Percentiles rank a stretch among this genome's conserved stretches.
phyloP scores from a whole-genome alignment of 2,113 vertebrate species.

The Phodopus roborovskii region DNA sequence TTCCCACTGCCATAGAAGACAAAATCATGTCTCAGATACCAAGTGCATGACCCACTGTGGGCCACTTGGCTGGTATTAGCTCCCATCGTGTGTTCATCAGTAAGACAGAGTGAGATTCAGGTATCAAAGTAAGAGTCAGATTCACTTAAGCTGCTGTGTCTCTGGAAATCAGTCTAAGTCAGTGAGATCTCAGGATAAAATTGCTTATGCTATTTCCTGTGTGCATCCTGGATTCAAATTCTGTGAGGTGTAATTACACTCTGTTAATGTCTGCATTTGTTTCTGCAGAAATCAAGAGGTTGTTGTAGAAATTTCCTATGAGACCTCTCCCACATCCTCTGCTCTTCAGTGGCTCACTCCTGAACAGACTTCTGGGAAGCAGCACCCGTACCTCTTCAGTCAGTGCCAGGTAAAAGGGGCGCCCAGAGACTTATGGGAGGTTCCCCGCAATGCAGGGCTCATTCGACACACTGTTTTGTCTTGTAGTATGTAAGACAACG shows the following conservation, averaged over 20 bases:
- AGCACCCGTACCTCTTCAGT: slow-evolving; percentile 96
- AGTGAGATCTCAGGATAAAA: neutral
- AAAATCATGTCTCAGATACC: neutral
- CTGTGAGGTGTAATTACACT: neutral
- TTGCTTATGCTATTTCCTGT: neutral
- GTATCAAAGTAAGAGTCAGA: neutral
- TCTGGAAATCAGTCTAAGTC: neutral
- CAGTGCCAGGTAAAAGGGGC: slow-evolving; percentile 92
- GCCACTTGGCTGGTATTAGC: neutral
- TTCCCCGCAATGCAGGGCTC: neutral
- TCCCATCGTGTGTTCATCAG: accelerated
- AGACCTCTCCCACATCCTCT: slow-evolving; percentile 93
- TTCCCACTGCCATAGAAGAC: neutral
- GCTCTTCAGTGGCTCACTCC: slow-evolving; percentile 97
- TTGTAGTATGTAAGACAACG: neutral
- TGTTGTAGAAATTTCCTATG: slow-evolving; percentile 93
- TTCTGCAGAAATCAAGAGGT: slow-evolving; percentile 93
- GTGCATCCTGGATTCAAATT: neutral
- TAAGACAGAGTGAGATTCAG: neutral
- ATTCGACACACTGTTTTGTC: neutral
- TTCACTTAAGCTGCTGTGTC: accelerated
- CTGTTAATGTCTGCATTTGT: slow-evolving; percentile 30
- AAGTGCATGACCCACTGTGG: neutral
- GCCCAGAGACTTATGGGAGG: neutral
- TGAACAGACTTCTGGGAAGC: slow-evolving; percentile 96